Evolutionary conservation across 2,113 vertebrate species (phyloP), one percentile per base, ranked within the genome.

Genomic region (Lanius collurio): DNA sequence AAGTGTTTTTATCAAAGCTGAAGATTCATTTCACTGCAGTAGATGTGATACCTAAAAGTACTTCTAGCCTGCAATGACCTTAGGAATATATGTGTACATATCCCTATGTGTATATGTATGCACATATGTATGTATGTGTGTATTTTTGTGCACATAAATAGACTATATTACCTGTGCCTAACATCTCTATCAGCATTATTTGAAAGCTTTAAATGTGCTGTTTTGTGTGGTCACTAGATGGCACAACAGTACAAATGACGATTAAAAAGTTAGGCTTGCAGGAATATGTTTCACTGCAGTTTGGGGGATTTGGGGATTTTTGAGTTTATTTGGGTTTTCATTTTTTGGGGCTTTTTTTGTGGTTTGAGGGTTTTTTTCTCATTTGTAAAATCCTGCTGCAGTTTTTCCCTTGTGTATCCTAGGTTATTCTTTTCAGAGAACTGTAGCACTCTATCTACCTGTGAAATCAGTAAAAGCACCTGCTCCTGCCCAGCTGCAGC

Each of bases 191-290:
- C 47, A 75, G 17, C 60, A 13, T 22, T 44, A 49, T 82, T 55
- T 39, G 41, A 35, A 76, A 46, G 42, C 35, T 70, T 69, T 80
- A n/a, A 1, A 15, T 9, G 50, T 44, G 23, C 12, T 76, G 6
- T 39, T n/a, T 63, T 46, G 14, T 65, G 13, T 69, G 50, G 35
- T 53, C 97, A 89, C 87, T 78, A 97, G 97, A 75, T 97, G 97
- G 97, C 93, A 84, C 22, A 10, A 67, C 59, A 91, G 47, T 52
- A 91, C 86, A 82, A 87, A 44, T 47, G 2, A 77, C 76, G n/a
- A 1, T 18, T 56, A 18, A 75, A 55, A 64, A 1, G 3, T 8
- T 7, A 1, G 16, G 42, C 27, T 83, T 76, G 39, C 27, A 31
- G 53, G 14, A 35, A 2, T 28, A 3, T 21, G n/a, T 82, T 91